Conservation (phyloP, 2,797 vertebrate species). For the Momotus momota region DNA sequence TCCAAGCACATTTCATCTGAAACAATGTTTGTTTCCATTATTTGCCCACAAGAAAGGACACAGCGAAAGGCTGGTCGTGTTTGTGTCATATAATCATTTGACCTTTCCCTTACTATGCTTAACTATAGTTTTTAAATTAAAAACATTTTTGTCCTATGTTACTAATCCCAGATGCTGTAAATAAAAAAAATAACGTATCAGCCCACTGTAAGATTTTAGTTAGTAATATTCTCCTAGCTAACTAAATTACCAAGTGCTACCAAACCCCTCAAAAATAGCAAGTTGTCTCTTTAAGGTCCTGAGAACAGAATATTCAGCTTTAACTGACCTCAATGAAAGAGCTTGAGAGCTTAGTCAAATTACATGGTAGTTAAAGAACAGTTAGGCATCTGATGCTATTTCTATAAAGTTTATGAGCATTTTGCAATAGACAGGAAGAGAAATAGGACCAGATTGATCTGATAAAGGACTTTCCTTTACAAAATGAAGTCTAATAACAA, state of each 20-base stretch:
- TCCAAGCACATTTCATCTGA: background rate
- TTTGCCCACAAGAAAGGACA: background rate
- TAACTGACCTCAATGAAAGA: background rate
- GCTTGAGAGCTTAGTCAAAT: background rate
- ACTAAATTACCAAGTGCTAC: background rate
- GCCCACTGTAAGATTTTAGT: background rate
- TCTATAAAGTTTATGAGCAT: background rate
- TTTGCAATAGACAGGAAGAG: background rate
- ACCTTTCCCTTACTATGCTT: background rate
- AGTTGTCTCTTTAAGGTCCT: background rate
- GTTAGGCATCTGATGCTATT: background rate
- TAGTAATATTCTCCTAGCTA: background rate
- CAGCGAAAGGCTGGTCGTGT: background rate
- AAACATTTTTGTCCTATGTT: background rate
- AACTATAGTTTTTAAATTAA: background rate
- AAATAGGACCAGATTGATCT: background rate
- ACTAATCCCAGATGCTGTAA: background rate
- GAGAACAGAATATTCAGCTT: background rate
- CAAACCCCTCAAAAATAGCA: background rate
- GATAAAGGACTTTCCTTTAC: background rate
- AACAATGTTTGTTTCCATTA: slow-evolving; percentile 7
- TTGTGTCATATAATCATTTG: slow-evolving; percentile 22
- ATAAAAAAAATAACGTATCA: background rate
- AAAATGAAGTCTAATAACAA: background rate
- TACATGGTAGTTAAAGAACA: background rate